A percentile compares a stretch with the other conserved stretches of the same genome.
Evolutionary conservation across 2,888 invertebrate genomes (phyloP).

Genomic region (Taphrorychus bicolor): DNA sequence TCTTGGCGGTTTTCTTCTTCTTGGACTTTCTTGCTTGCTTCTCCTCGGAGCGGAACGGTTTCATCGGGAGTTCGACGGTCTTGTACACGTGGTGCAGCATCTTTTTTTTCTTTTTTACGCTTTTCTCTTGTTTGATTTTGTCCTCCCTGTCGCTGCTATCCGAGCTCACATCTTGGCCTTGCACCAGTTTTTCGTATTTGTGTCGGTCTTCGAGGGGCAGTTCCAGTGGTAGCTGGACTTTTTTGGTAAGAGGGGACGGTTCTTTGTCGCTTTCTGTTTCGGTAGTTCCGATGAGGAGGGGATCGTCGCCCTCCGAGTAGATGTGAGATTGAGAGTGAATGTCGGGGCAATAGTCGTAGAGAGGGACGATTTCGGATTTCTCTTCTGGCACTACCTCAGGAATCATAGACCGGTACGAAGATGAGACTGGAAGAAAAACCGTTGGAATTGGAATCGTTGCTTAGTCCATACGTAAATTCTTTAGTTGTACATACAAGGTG

Average conservation of each 20-base stretch:
- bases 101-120: slow-evolving; percentile 55
- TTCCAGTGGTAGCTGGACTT: slow-evolving; percentile 52
- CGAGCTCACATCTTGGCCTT: slow-evolving; percentile 65
- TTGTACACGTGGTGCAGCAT: slow-evolving; percentile 62
- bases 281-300: slow-evolving; percentile 57
- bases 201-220: slow-evolving; percentile 74
- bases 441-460: too few species aligned
- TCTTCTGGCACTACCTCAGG: slow-evolving; percentile 40
- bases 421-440: slow-evolving; percentile 1
- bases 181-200: slow-evolving; percentile 77
- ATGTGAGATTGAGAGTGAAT: slow-evolving; percentile 26
- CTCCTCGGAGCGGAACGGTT: slow-evolving; percentile 61
- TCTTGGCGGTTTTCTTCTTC: slow-evolving; percentile 47
- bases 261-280: slow-evolving; percentile 51
- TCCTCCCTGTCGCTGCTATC: slow-evolving; percentile 63
- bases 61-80: slow-evolving; percentile 61
- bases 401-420: not conserved
- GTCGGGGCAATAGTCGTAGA: slow-evolving; percentile 54
- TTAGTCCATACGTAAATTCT: too few species aligned
- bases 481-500: too few species aligned
- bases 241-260: slow-evolving; percentile 64
- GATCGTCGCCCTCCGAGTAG: slow-evolving; percentile 58
- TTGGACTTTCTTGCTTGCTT: slow-evolving; percentile 52
- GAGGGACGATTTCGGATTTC: slow-evolving; percentile 21
- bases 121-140: slow-evolving; percentile 58